These are phyloP conservation scores for Phalanger gymnotis DNA, from an alignment of 2,797 vertebrate genomes.

Conservation along the genomic window DNA sequence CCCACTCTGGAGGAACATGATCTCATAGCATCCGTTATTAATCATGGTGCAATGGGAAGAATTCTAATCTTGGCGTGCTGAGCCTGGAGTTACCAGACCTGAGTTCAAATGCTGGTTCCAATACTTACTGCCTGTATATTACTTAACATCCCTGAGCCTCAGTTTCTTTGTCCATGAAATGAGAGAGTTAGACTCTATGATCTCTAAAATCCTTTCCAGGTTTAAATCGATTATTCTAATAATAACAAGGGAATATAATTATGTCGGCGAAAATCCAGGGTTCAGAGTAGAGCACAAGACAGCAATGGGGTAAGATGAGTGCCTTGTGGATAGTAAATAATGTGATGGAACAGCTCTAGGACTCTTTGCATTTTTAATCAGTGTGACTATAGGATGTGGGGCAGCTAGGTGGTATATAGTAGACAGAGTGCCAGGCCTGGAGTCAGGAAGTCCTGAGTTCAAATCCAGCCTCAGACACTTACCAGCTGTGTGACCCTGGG, in stretches of 20 bases:
- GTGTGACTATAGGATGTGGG: neutral
- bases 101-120: neutral
- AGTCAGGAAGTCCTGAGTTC: neutral
- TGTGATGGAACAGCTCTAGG: neutral
- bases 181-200: neutral
- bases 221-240: neutral
- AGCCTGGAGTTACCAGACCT: neutral
- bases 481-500: neutral
- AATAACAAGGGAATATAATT: neutral
- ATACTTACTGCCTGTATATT: neutral
- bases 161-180: neutral
- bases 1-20: slow-evolving; percentile 33
- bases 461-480: neutral
- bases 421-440: too few relatives aligned
- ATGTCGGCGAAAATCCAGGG: slow-evolving; percentile 49
- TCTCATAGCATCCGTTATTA: slow-evolving; percentile 70
- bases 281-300: slow-evolving; percentile 42
- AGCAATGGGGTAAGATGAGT: slow-evolving; percentile 49
- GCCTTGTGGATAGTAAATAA: neutral
- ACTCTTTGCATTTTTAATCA: neutral
- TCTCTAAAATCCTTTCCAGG: neutral
- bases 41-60: slow-evolving; percentile 42
- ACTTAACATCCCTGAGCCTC: neutral
- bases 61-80: neutral
- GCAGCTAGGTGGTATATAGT: neutral